Percentiles rank a stretch among this genome's conserved stretches.
Evolutionary conservation across 2,113 vertebrate genomes (phyloP).

Genomic region (Gobius niger): DNA sequence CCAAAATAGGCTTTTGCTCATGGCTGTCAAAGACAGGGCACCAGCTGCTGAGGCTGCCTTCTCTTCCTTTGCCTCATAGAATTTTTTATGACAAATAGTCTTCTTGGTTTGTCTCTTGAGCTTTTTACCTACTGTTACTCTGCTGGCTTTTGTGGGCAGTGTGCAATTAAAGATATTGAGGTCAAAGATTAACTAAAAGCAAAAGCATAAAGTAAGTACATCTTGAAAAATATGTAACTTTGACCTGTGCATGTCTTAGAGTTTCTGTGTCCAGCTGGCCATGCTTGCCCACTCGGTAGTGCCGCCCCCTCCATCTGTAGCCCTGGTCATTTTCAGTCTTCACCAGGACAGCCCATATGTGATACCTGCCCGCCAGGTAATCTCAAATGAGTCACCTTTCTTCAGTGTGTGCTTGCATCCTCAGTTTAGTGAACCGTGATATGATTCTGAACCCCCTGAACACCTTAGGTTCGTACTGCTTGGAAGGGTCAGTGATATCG

Average conservation of each 20-base stretch:
- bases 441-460: constrained; percentile 4
- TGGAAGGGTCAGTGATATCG: constrained; percentile 74
- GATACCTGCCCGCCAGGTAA: constrained; percentile 57
- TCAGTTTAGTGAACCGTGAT: not conserved
- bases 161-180: not conserved
- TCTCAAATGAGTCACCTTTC: not conserved
- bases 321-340: constrained; percentile 82
- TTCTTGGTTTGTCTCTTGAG: constrained; percentile 24
- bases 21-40: constrained; percentile 39
- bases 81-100: constrained; percentile 7
- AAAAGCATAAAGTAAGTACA: not conserved
- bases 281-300: constrained; percentile 82
- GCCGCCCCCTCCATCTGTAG: constrained; percentile 75
- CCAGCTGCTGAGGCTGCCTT: constrained; percentile 26
- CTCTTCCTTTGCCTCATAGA: constrained; percentile 31
- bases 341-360: constrained; percentile 62
- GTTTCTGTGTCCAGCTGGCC: constrained; percentile 78
- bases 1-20: constrained; percentile 39
- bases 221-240: constrained; percentile 2
- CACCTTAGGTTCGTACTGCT: constrained; percentile 81
- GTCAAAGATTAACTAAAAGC: constrained; percentile 12
- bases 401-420: constrained; percentile 7
- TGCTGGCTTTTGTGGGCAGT: not conserved
- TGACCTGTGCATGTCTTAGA: constrained; percentile 49
- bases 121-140: constrained; percentile 14